phyloP scores from a whole-genome alignment of 2,888 invertebrate genomes.

The Agrotis exclamationis region DNA sequence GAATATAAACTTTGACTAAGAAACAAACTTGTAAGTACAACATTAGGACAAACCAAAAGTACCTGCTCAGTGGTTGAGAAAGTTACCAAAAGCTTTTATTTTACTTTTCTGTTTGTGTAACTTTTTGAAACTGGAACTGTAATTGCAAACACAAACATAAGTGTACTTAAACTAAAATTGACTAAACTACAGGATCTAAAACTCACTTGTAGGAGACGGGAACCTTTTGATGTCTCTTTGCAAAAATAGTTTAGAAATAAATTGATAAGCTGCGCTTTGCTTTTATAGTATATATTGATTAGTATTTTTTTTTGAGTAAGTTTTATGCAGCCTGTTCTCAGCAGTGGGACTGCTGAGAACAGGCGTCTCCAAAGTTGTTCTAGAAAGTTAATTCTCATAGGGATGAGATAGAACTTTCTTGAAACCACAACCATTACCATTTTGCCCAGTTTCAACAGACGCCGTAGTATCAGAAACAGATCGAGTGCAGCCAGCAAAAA shows the following conservation, averaged over 20 bases:
- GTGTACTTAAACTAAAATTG: not conserved
- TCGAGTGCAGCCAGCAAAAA: no score
- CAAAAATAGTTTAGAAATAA: not conserved
- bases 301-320: not conserved
- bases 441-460: no score
- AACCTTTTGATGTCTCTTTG: not conserved
- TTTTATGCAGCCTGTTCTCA: no score
- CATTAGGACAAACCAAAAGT: slow-evolving; percentile 32
- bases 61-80: slow-evolving; percentile 1
- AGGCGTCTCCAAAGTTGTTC: not conserved
- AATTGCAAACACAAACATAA: not conserved
- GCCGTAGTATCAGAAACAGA: not conserved
- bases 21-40: slow-evolving; percentile 44
- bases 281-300: not conserved
- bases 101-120: slow-evolving; percentile 4
- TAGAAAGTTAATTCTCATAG: not conserved
- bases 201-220: not conserved
- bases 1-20: slow-evolving; percentile 35
- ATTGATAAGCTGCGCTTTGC: not conserved
- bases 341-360: not conserved
- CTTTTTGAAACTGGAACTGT: slow-evolving; percentile 5
- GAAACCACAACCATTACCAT: not conserved
- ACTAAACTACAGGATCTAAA: not conserved
- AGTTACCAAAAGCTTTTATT: slow-evolving; percentile 18
- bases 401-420: no score